Evolutionary conservation across 2,797 vertebrate genomes (phyloP).

Genomic region (Octomys mimax): DNA sequence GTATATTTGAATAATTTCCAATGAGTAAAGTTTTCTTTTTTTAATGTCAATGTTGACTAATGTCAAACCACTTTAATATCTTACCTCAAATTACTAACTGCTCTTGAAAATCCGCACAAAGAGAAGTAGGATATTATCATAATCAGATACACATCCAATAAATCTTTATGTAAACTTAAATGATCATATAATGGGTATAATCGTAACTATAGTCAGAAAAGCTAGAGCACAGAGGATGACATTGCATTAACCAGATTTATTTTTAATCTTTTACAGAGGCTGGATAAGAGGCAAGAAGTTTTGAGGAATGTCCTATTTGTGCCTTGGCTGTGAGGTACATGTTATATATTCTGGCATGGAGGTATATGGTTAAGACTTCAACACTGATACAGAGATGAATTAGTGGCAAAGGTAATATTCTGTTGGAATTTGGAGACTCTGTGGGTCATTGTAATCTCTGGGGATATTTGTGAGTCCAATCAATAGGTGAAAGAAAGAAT

Average conservation of each 20-base stretch:
- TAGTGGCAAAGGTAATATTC: slow-evolving; percentile 69
- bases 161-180: slow-evolving; percentile 32
- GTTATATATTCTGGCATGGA: slow-evolving; percentile 54
- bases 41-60: not conserved
- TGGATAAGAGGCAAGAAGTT: slow-evolving; percentile 63
- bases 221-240: slow-evolving; percentile 40
- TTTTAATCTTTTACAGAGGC: slow-evolving; percentile 43
- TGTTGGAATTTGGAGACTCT: slow-evolving; percentile 52
- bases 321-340: slow-evolving; percentile 60
- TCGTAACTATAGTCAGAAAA: slow-evolving; percentile 27
- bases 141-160: not conserved
- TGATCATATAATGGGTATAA: not conserved
- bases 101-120: slow-evolving; percentile 31
- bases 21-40: not conserved
- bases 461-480: slow-evolving; percentile 27
- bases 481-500: slow-evolving; percentile 60
- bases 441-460: slow-evolving; percentile 54
- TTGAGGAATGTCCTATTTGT: slow-evolving; percentile 69
- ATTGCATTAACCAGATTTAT: slow-evolving; percentile 45
- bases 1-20: not conserved
- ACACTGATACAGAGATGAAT: slow-evolving; percentile 52
- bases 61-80: slow-evolving; percentile 28
- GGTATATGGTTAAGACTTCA: not conserved
- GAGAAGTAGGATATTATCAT: not conserved
- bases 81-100: slow-evolving; percentile 45